Conservation (phyloP, 2,797 vertebrate genomes). For the Spea hammondii region DNA sequence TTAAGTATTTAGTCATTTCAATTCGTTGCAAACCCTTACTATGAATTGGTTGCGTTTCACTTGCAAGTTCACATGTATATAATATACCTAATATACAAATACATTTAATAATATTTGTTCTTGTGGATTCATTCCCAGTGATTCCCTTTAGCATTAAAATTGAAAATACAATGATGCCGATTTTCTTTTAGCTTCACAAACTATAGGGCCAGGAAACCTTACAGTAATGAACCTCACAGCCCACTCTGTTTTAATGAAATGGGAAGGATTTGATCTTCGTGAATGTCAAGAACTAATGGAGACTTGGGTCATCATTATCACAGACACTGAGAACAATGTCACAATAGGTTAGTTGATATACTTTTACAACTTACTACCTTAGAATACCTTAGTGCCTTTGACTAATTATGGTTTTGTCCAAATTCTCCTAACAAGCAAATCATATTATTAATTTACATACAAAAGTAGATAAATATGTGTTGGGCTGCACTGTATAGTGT, state of each 20-base stretch:
- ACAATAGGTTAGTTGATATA: conserved; percentile 13
- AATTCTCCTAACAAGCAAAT: background rate
- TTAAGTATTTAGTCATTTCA: background rate
- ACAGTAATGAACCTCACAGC: conserved; percentile 27
- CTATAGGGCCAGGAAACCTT: conserved; percentile 31
- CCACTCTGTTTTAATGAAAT: conserved; percentile 31
- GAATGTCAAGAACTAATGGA: conserved; percentile 31
- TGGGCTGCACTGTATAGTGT: no score
- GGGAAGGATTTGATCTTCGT: conserved; percentile 34
- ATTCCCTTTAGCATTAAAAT: no score
- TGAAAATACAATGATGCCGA: no score
- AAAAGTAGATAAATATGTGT: no score
- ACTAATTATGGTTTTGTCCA: background rate
- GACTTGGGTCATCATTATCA: conserved; percentile 35
- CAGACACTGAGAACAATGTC: conserved; percentile 14
- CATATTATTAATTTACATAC: no score
- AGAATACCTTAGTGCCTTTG: background rate
- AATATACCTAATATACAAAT: background rate
- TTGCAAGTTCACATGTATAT: background rate
- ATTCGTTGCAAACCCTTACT: background rate
- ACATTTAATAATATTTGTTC: background rate
- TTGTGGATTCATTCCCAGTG: background rate
- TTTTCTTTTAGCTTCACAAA: conserved; percentile 25
- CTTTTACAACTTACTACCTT: background rate
- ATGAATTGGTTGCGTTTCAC: background rate